These are phyloP conservation scores for Propithecus deckenii DNA, from an alignment of 2,797 vertebrate genomes.

Conservation along the genomic window DNA sequence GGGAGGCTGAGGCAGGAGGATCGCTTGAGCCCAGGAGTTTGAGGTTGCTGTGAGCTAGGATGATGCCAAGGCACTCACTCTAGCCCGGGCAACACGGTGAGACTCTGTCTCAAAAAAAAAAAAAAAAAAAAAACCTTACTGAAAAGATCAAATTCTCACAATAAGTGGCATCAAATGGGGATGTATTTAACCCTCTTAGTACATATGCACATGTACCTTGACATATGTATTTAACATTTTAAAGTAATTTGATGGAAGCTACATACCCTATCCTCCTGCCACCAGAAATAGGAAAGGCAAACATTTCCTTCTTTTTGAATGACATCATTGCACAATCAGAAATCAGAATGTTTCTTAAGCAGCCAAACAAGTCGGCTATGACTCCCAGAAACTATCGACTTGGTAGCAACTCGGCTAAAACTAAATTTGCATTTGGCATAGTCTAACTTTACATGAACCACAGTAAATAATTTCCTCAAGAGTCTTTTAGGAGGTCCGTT, in stretches of 20 bases:
- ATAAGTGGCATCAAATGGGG: neutral
- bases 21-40: too few relatives aligned
- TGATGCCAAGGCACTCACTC: too few relatives aligned
- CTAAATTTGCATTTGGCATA: neutral
- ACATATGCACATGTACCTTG: neutral
- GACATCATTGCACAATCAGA: neutral
- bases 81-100: too few relatives aligned
- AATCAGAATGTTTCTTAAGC: neutral
- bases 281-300: neutral
- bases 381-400: neutral
- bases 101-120: too few relatives aligned
- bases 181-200: neutral
- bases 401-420: neutral
- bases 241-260: neutral
- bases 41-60: too few relatives aligned
- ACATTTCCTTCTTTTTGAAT: neutral
- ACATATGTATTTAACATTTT: neutral
- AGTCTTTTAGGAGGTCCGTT: neutral
- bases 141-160: neutral
- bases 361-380: neutral
- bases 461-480: neutral
- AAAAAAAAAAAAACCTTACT: neutral
- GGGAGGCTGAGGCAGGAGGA: too few relatives aligned
- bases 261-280: neutral
- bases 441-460: neutral